phyloP scores from a whole-genome alignment of 2,113 vertebrate species.

The Crotalus helleri region DNA sequence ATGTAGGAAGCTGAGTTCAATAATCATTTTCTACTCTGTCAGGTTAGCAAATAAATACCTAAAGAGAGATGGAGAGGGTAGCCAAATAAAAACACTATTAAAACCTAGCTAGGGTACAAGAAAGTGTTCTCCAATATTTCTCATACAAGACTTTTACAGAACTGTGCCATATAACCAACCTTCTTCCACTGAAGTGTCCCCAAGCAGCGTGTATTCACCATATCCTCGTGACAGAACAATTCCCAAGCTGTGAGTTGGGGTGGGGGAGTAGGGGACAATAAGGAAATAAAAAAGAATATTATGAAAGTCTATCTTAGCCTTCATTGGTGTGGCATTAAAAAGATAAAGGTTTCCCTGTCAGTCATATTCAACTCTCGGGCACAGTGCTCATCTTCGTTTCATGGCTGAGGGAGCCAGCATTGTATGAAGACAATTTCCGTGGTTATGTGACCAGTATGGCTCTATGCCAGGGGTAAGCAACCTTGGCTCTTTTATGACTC shows the following conservation, averaged over 20 bases:
- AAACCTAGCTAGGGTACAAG: not conserved
- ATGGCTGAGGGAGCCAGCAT: not conserved
- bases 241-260: conserved; percentile 75
- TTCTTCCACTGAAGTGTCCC: conserved; percentile 91
- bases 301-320: not conserved
- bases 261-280: not conserved
- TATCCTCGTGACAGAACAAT: conserved; percentile 85
- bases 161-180: conserved; percentile 66
- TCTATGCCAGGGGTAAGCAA: not conserved
- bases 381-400: not conserved
- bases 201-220: conserved; percentile 84
- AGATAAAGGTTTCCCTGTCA: not conserved
- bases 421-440: not conserved
- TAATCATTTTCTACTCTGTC: not conserved
- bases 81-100: not conserved
- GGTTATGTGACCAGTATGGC: not conserved
- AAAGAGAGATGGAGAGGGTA: accelerated
- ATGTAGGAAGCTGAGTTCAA: not conserved
- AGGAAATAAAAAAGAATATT: not conserved
- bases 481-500: no score
- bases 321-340: not conserved
- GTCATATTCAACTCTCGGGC: not conserved
- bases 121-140: not conserved
- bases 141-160: accelerated
- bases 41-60: not conserved